Percentiles rank a stretch among this genome's conserved stretches.
These are phyloP conservation scores for Colostygia pectinataria DNA, from an alignment of 2,888 invertebrate genomes.

Conservation along the genomic window DNA sequence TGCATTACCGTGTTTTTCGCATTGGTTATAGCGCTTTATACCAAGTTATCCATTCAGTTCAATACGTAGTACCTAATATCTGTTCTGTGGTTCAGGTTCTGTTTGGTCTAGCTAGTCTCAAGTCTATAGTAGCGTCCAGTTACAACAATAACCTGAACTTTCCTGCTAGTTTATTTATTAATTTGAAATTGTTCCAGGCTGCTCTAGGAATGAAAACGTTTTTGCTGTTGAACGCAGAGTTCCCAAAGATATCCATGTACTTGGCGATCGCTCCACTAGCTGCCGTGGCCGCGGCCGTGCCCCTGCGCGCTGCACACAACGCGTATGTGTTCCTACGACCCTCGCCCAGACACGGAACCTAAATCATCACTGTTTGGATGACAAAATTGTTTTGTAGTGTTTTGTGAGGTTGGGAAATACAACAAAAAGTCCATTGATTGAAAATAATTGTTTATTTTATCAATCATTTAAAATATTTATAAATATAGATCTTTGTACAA, in stretches of 20 bases:
- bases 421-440: slow-evolving; percentile 58
- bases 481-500: slow-evolving; percentile 82
- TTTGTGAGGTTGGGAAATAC: slow-evolving; percentile 10
- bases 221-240: slow-evolving; percentile 44
- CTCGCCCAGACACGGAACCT: slow-evolving; percentile 34
- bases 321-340: slow-evolving; percentile 47
- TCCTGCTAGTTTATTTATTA: too few species aligned
- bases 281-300: slow-evolving; percentile 48
- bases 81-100: too few species aligned
- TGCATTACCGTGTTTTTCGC: too few species aligned
- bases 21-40: too few species aligned
- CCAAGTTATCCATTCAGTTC: too few species aligned
- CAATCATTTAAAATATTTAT: slow-evolving; percentile 80
- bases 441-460: slow-evolving; percentile 81
- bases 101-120: too few species aligned
- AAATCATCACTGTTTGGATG: not conserved
- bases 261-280: slow-evolving; percentile 49
- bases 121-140: too few species aligned
- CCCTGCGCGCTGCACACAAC: slow-evolving; percentile 57
- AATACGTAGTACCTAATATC: too few species aligned
- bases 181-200: slow-evolving; percentile 42
- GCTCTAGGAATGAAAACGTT: slow-evolving; percentile 48
- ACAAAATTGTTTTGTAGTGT: not conserved
- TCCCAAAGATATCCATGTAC: slow-evolving; percentile 46
- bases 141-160: too few species aligned